Evolutionary conservation across 2,888 invertebrate genomes (phyloP).

Genomic region (Scaptodrosophila latifasciaeformis): DNA sequence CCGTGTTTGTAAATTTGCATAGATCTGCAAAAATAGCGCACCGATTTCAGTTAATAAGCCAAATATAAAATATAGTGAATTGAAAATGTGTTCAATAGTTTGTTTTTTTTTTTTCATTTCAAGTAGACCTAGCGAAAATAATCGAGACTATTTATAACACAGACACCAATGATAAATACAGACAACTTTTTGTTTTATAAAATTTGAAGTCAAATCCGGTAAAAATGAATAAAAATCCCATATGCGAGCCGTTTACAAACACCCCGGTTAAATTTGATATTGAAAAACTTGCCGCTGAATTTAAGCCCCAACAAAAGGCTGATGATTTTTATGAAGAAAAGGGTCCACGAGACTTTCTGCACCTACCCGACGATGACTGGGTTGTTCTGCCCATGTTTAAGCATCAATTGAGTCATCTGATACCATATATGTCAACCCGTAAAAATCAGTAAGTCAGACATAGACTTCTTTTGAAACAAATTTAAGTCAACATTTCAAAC

Average conservation of each 20-base stretch:
- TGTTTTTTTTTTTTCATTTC: background rate
- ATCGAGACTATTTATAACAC: no score
- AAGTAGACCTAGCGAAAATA: constrained; percentile 14
- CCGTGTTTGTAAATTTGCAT: constrained; percentile 44
- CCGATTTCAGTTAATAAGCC: constrained; percentile 54
- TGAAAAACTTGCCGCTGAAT: constrained; percentile 37
- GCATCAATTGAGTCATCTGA: constrained; percentile 46
- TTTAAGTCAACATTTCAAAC: no score
- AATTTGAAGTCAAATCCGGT: background rate
- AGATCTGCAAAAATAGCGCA: background rate
- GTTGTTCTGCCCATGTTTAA: constrained; percentile 55
- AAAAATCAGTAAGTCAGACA: no score
- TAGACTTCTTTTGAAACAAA: no score
- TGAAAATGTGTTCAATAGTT: constrained; percentile 22
- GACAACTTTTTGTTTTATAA: background rate
- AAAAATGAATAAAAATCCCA: constrained; percentile 27
- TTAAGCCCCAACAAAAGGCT: constrained; percentile 33
- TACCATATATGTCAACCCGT: constrained; percentile 42
- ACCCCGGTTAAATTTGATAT: constrained; percentile 41
- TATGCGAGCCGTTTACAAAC: constrained; percentile 44
- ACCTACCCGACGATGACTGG: constrained; percentile 41
- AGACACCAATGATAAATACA: no score
- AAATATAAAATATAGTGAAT: constrained; percentile 52
- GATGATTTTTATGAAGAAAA: constrained; percentile 14
- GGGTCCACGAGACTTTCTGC: constrained; percentile 37